These are phyloP conservation scores for Octonoba sinensis DNA, from an alignment of 2,888 invertebrate species.

Conservation along the genomic window DNA sequence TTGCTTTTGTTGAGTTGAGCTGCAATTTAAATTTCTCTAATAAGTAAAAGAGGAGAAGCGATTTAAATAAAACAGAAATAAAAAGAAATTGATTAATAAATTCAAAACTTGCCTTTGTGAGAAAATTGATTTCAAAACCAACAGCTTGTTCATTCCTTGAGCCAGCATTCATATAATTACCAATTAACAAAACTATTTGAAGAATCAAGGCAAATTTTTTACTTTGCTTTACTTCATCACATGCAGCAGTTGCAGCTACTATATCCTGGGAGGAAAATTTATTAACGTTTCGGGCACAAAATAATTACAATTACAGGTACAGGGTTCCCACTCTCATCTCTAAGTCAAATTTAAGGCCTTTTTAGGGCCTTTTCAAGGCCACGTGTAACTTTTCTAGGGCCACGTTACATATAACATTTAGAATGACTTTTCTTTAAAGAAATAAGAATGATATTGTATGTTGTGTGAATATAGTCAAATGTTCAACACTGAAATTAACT, in stretches of 20 bases:
- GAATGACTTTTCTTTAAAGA: too few relatives aligned
- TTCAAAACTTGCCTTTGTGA: slow-evolving; percentile 83
- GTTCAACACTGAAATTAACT: too few relatives aligned
- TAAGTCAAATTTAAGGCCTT: too few relatives aligned
- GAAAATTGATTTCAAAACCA: slow-evolving; percentile 95
- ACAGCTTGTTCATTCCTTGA: slow-evolving; percentile 93
- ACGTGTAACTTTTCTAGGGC: too few relatives aligned
- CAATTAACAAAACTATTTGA: slow-evolving; percentile 88
- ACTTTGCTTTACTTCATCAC: slow-evolving; percentile 91
- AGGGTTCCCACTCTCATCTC: too few relatives aligned
- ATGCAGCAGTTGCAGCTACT: slow-evolving; percentile 94
- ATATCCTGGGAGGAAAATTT: slow-evolving; percentile 78
- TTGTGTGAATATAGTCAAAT: too few relatives aligned
- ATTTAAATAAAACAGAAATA: not conserved
- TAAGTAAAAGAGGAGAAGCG: not conserved
- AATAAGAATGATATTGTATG: too few relatives aligned
- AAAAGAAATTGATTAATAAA: not conserved
- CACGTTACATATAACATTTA: too few relatives aligned
- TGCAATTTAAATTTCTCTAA: slow-evolving; percentile 66
- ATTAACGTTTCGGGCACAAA: not conserved
- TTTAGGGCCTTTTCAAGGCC: too few relatives aligned
- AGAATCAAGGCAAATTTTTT: slow-evolving; percentile 90
- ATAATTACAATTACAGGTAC: too few relatives aligned
- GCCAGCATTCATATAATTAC: slow-evolving; percentile 97
- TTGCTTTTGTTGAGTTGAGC: slow-evolving; percentile 80